Evolutionary conservation across 1,140 invertebrate genomes (phyloP).

Genomic region (Drosophila parvula): DNA sequence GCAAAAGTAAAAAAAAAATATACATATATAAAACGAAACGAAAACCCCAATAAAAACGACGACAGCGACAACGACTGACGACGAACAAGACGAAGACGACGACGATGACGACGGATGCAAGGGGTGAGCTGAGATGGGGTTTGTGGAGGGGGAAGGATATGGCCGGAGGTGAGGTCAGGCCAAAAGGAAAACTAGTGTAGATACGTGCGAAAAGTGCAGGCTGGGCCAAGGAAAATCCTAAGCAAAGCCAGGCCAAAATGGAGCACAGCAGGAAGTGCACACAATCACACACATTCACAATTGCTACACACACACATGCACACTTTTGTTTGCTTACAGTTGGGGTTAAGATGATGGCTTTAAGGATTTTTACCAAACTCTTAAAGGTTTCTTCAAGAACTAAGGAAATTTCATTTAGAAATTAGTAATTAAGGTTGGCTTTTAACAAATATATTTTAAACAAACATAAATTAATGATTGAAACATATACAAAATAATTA

Average conservation of each 20-base stretch:
- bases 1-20: slow-evolving; percentile 38
- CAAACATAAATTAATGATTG: no score
- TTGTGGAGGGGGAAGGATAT: not conserved
- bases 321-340: slow-evolving; percentile 12
- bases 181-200: slow-evolving; percentile 64
- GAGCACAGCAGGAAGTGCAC: slow-evolving; percentile 48
- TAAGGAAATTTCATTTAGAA: not conserved
- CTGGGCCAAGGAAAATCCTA: slow-evolving; percentile 53
- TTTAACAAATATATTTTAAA: no score
- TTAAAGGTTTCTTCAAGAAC: not conserved
- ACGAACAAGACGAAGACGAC: slow-evolving; percentile 43
- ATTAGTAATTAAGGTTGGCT: no score
- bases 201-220: slow-evolving; percentile 70
- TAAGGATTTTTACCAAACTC: not conserved
- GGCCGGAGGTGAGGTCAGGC: slow-evolving; percentile 29
- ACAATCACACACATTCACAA: slow-evolving; percentile 30
- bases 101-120: slow-evolving; percentile 31
- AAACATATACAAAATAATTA: no score
- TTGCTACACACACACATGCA: slow-evolving; percentile 8
- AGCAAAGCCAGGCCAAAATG: slow-evolving; percentile 40
- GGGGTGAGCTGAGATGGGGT: not conserved
- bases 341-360: slow-evolving; percentile 14
- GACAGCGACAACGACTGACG: slow-evolving; percentile 32
- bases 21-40: not conserved
- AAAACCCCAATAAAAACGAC: slow-evolving; percentile 22